Evolutionary conservation across 92 coral and sea anemone species (phyloP).

Genomic region (Palythoa caribaeorum): DNA sequence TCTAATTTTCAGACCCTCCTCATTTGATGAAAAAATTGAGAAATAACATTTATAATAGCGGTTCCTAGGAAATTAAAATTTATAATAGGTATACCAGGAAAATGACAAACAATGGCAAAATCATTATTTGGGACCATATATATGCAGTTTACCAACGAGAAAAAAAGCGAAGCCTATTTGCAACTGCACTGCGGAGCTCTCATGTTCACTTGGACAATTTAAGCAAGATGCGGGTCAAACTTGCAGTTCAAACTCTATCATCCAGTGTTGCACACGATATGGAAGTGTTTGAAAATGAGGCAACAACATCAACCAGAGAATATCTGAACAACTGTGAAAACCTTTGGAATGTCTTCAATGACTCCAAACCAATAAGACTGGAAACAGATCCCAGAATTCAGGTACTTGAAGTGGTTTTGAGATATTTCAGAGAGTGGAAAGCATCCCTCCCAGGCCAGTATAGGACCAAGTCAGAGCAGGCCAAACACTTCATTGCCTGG

Average conservation of each 20-base stretch:
- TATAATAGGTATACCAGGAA: slow-evolving; percentile 46
- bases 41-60: slow-evolving; percentile 49
- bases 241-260: slow-evolving; percentile 49
- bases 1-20: slow-evolving; percentile 59
- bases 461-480: slow-evolving; percentile 4
- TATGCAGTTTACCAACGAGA: slow-evolving; percentile 49
- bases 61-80: slow-evolving; percentile 45
- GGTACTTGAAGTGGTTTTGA: slow-evolving; percentile 38
- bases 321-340: slow-evolving; percentile 33
- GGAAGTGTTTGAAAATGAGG: slow-evolving; percentile 46
- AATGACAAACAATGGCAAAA: slow-evolving; percentile 48
- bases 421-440: slow-evolving; percentile 50
- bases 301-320: slow-evolving; percentile 48
- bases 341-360: slow-evolving; percentile 50
- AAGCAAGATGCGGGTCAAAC: slow-evolving; percentile 55
- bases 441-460: slow-evolving; percentile 1
- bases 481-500: slow-evolving; percentile 58
- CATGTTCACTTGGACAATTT: slow-evolving; percentile 45
- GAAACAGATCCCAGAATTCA: slow-evolving; percentile 26
- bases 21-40: slow-evolving; percentile 57
- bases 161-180: slow-evolving; percentile 36
- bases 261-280: slow-evolving; percentile 49
- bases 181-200: slow-evolving; percentile 48
- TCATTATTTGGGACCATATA: slow-evolving; percentile 53
- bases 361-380: slow-evolving; percentile 49